Evolutionary conservation across 2,113 vertebrate genomes (phyloP), one percentile per base, ranked within the genome.

Genomic region (Dipodomys stephensi): DNA sequence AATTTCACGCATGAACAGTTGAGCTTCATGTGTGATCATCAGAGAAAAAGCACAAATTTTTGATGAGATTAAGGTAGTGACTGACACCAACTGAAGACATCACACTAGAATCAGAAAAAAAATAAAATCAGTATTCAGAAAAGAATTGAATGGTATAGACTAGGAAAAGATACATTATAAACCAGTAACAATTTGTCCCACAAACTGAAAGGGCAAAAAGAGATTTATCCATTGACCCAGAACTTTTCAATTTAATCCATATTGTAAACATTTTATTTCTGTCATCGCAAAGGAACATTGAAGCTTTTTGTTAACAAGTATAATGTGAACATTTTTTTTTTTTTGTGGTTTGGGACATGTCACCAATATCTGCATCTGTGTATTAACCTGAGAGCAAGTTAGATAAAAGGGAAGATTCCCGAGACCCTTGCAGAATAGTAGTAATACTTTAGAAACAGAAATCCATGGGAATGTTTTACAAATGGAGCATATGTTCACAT

Each of bases 381-480:
- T 62, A 53, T 64, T 81, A 85, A 39, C 20, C 6, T 82, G 82
- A 93, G 81, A 96, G 20, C 53, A 68, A 30, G 27, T 86, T 83
- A 85, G 62, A 87, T 68, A 32, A 83, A 86, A 92, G 74, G 78
- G 87, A 80, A 53, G 28, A 64, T 62, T 76, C 73, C 85, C 4
- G 64, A 94, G 86, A 83, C 88, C 57, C 57, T 46, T 93, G 74
- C 0, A 30, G 83, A 95, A 78, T 90, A 76, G 94, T 92, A 28
- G 32, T 62, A 72, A 89, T 49, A 81, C 4, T 11, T 88, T 93
- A 91, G 91, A 97, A 98, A 95, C 93, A 92, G 71, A 95, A 94
- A 96, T 90, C 80, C 73, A 69, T 78, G 95, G 88, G 90, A 98
- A 69, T 97, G 97, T 98, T 97, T 98, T 97, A 96, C 96, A 96